Base-by-base conservation (phyloP, 2,888 invertebrate species). In the Sabellastarte sp. region DNA sequence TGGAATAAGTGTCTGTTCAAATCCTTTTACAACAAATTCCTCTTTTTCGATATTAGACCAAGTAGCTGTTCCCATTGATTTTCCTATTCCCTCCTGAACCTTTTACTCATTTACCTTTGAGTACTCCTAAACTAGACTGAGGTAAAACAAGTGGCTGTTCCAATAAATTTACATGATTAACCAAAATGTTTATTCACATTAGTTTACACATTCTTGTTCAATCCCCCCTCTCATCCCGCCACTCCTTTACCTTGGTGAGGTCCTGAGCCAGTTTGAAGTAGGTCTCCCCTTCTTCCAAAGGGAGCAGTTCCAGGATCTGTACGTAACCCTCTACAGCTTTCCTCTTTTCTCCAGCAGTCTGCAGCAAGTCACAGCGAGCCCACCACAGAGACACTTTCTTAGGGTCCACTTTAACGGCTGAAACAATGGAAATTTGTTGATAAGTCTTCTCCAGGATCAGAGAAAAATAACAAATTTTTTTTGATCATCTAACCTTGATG, bases 381-480 rank as follows among this genome's bases (percentile, higher is more conserved):
- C 90, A 84, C 73, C 93, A 90, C 67, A 90, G 84, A 59, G 88
- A 87, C 53, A 91, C 85, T 79, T 93, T 91, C 59, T 87, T 87
- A 15, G 90, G 89, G 73, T 89, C 89, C 41, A 88, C 88, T 78
- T 88, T 88, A 59, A 95, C 89, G 15, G 94, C 95, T 85, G 68
- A 28, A 73, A 66, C 55, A 41, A 20, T 28, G 26, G 5, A 61
- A 20, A 41, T 32, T 62, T 24, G 15, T 15, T 53, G 5, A 24
- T n/a, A 15, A 53, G 41, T 41, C 41, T 41, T 10, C 41, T 41
- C 10, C 10, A 41, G 15, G 5, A 5, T 41, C 41, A 10, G 5
- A 10, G 10, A 41, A 5, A 41, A 5, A 10, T 5, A 5, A 41
- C 41, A 41, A 10, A 41, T 10, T 41, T 41, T 10, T 41, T 10